Evolutionary conservation across 2,113 vertebrate species (phyloP).

Genomic region (Pristiophorus japonicus): DNA sequence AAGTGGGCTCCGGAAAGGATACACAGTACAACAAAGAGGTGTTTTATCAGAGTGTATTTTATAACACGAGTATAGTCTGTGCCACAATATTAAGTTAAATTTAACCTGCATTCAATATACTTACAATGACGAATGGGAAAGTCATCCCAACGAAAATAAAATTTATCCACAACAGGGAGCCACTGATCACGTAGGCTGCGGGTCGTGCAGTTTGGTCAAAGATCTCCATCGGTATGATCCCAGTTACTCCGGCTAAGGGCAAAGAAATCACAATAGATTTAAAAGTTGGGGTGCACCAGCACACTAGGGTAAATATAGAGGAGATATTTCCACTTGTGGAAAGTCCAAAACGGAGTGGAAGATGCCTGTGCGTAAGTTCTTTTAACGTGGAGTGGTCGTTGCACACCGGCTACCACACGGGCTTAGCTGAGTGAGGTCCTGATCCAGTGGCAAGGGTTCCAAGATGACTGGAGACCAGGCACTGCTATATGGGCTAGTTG

Average conservation of each 20-base stretch:
- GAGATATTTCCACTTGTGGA: too few relatives aligned
- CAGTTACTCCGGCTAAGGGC: slow-evolving; percentile 74
- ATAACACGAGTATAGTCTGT: background rate
- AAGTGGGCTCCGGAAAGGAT: too few relatives aligned
- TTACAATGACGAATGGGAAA: slow-evolving; percentile 81
- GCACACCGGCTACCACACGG: too few relatives aligned
- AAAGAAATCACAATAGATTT: slow-evolving; percentile 33
- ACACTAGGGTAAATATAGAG: too few relatives aligned
- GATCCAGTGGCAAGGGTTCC: too few relatives aligned
- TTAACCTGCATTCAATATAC: slow-evolving; percentile 42
- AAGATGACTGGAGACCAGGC: too few relatives aligned
- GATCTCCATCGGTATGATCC: slow-evolving; percentile 75
- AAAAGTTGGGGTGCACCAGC: background rate
- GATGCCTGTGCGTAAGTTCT: too few relatives aligned
- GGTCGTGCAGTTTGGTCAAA: slow-evolving; percentile 78
- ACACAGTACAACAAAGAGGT: background rate
- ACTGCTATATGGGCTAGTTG: too few relatives aligned
- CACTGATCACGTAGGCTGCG: slow-evolving; percentile 76
- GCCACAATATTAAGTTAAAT: background rate
- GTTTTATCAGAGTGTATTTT: background rate
- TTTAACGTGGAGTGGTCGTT: too few relatives aligned
- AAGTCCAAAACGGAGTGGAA: too few relatives aligned
- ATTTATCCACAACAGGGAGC: slow-evolving; percentile 78
- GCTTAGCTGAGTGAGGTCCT: too few relatives aligned
- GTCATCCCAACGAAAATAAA: slow-evolving; percentile 70